phyloP scores from a whole-genome alignment of 2,888 invertebrate species.

The Listrodromus nycthemerus region DNA sequence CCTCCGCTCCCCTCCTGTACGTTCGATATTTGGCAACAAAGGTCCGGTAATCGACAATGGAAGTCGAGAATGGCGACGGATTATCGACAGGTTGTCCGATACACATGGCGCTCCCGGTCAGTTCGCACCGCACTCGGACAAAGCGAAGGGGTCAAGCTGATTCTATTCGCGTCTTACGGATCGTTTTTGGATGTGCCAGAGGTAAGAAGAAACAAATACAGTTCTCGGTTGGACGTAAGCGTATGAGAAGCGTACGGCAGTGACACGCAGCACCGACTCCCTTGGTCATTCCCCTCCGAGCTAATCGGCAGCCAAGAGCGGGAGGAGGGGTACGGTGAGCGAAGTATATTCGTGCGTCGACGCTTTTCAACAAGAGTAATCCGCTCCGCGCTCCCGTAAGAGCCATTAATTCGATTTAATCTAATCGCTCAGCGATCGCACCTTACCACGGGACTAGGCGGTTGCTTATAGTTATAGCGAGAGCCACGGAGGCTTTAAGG shows the following conservation, averaged over 20 bases:
- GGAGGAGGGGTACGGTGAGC: neutral
- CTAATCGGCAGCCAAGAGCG: neutral
- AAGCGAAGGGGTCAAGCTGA: slow-evolving; percentile 42
- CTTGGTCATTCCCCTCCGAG: slow-evolving; percentile 56
- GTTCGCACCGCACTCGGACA: neutral
- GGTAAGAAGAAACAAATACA: neutral
- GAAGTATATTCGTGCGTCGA: slow-evolving; percentile 60
- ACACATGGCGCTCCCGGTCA: slow-evolving; percentile 74
- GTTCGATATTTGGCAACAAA: neutral
- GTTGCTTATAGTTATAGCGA: neutral
- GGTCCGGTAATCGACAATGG: slow-evolving; percentile 49
- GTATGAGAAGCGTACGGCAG: slow-evolving; percentile 28
- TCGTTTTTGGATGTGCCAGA: slow-evolving; percentile 17
- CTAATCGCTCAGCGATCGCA: slow-evolving; percentile 68
- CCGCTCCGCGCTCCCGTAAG: slow-evolving; percentile 65
- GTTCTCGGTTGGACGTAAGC: slow-evolving; percentile 7
- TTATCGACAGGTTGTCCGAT: slow-evolving; percentile 75
- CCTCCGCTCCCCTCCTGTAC: neutral
- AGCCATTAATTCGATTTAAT: slow-evolving; percentile 70
- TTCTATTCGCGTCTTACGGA: slow-evolving; percentile 13
- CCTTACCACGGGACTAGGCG: slow-evolving; percentile 44
- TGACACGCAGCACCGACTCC: slow-evolving; percentile 47
- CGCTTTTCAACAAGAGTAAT: slow-evolving; percentile 65
- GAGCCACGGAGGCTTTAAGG: slow-evolving; percentile 44
- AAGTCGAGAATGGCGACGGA: slow-evolving; percentile 58